Evolutionary conservation across 2,113 vertebrate genomes (phyloP).

Genomic region (rabbit (Oryctolagus cuniculus)): mOryCun1.1 NC_091435.1:133582501-133583000

Average conservation of each 20-base stretch:
- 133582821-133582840: neutral
- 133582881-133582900: neutral
- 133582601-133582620: neutral
- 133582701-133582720: neutral
- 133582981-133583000: neutral
- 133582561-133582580: neutral
- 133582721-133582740: neutral
- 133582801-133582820: neutral
- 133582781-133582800: neutral
- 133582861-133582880: neutral
- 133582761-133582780: neutral
- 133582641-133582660: neutral
- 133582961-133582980: neutral
- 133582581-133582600: neutral
- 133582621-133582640: neutral
- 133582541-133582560: neutral
- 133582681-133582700: constrained; percentile 14
- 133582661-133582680: neutral
- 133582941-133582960: neutral
- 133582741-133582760: neutral
- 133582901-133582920: neutral
- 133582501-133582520: neutral
- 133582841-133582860: neutral
- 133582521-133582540: constrained; percentile 28
- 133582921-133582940: neutral